Base-by-base conservation (phyloP, 2,888 invertebrate species). In the Hoplodrina blanda region DNA sequence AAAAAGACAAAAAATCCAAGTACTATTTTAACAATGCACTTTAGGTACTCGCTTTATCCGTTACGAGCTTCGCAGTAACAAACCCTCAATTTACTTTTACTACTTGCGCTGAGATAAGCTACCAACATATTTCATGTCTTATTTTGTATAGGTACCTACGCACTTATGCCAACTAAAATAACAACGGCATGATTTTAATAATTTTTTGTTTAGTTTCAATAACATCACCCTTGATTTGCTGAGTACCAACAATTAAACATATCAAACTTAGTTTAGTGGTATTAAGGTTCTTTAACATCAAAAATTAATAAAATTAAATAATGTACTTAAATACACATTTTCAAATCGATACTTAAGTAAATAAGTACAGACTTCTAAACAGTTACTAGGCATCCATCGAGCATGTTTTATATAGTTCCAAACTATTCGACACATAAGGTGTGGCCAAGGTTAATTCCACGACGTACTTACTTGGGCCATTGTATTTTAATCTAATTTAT, bases 401-500 rank as follows among this genome's bases (percentile, higher is more conserved):
- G 15, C 46, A 61, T 72, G 64, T 70, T 75, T 75, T 78, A 78
- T 81, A 83, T 69, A 79, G 77, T 80, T 63, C 60, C 72, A 15
- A 77, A 75, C 70, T 73, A 67, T 73, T 69, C 61, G 77, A 71
- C 70, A 73, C 68, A 69, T 66, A 69, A 67, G 76, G 82, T 78
- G 73, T 78, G 78, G 66, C 74, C 60, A 83, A 80, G 81, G 81
- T 81, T 81, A 84, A 80, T 83, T 76, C 80, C 77, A 74, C 64
- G 41, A 84, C 86, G 84, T 85, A 87, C 84, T 76, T 74, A 78
- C 80, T 81, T 79, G 84, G 84, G 80, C 87, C 85, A 88, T 89
- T 89, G 88, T 89, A 85, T 90, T 91, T 89, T 91, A 91, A 91
- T 92, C 88, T 91, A 92, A 93, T 93, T 92, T 93, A 93, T 92